Evolutionary conservation across 64 coral and sea anemone species (phyloP).

Genomic region (Anthopleura sola): DNA sequence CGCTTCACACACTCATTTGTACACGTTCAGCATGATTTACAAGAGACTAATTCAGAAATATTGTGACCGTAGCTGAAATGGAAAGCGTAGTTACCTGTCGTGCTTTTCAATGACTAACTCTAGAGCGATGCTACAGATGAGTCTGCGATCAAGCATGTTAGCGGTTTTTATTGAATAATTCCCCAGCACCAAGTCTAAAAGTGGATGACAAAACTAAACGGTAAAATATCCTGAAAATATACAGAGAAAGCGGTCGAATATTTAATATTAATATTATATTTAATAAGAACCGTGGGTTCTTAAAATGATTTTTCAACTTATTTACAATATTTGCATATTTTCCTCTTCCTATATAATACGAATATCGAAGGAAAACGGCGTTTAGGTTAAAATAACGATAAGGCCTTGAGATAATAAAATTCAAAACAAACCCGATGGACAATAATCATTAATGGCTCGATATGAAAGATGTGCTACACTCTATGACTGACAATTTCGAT

Average conservation of each 20-base stretch:
- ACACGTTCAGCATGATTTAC: too few relatives aligned
- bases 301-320: background rate
- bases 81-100: too few relatives aligned
- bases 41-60: too few relatives aligned
- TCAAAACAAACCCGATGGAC: background rate
- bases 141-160: too few relatives aligned
- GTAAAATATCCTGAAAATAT: background rate
- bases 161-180: background rate
- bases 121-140: too few relatives aligned
- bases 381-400: background rate
- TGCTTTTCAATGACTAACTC: too few relatives aligned
- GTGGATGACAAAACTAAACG: background rate
- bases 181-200: background rate
- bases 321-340: conserved; percentile 1
- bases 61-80: too few relatives aligned
- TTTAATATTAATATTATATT: background rate
- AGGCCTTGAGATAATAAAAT: background rate
- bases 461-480: too few relatives aligned
- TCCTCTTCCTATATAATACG: background rate
- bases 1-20: too few relatives aligned
- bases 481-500: too few relatives aligned
- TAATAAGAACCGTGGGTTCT: background rate
- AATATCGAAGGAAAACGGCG: background rate
- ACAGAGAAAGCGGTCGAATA: background rate
- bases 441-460: too few relatives aligned